Base-by-base conservation (phyloP, 2,113 vertebrate genomes). In the Salvator merianae region DNA sequence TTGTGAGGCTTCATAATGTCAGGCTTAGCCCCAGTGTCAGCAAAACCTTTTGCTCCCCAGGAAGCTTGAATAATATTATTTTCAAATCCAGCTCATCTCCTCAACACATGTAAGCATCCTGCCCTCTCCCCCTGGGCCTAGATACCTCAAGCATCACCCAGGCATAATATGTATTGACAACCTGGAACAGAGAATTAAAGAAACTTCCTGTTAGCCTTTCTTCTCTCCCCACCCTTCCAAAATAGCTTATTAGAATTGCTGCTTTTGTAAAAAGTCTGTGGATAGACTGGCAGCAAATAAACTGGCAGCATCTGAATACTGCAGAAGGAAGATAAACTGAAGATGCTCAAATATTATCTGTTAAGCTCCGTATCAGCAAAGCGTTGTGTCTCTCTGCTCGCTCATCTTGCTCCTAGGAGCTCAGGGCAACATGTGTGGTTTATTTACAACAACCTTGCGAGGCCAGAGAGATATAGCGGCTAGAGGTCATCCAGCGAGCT, bases 1-100 rank as follows among this genome's bases (percentile, higher is more conserved):
- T 92, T 87, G 80, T 77, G 83, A 88, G 90, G 93, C 88, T 89
- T 86, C 93, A 89, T 59, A 59, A 68, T 6, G 66, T 88, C 89
- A 91, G 91, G 91, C 86, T 91, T 88, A 94, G 91, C 92, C 66
- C 8, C 80, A 88, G 83, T 90, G 94, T 94, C 95, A 93, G 88
- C 92, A 92, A 92, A 71, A 94, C 93, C 93, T 95, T 94, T 95
- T 84, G 85, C 81, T 91, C 92, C 91, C 91, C 93, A 91, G 95
- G 93, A 94, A 94, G 93, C 92, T 89, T 91, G 87, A 73, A 87
- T 88, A 89, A 30, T 38, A 73, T 13, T 9, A 38, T 93, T 93
- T 93, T 87, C 92, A 94, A 95, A 95, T 95, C 94, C 95, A 91
- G 93, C 93, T 96, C 94, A 96, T 95, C 92, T 91, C 87, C 84